Evolutionary conservation across 2,113 vertebrate genomes (phyloP), one percentile per base, ranked within the genome.

Genomic region (Equus przewalskii): DNA sequence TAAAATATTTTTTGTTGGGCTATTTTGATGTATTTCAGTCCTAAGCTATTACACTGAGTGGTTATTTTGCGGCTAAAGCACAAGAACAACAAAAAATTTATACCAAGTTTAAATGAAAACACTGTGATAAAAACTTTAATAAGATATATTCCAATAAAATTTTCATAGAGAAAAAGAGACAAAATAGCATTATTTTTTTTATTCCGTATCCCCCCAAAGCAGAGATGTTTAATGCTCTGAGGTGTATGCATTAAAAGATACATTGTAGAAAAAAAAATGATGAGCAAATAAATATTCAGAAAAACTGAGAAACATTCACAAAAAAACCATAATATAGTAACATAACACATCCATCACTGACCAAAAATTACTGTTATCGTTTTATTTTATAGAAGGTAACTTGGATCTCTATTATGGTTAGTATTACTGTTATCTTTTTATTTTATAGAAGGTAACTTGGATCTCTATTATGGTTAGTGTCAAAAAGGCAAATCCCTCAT

Each of bases 21-120:
- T 88, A 85, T 96, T 97, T 96, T 97, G 97, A 98, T 98, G 67
- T 94, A 96, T 95, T 97, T 96, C 96, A 69, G 36, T 62, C 49
- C 56, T 78, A 81, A 83, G 95, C 90, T 89, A 96, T 96, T 97
- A 92, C 1, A 0, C 33, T 88, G 76, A 97, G 86, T 96, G 94
- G 76, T 79, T 97, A 94, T 64, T 91, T 76, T 94, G 87, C 78
- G 75, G 64, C 46, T 30, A 86, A 91, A 88, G 67, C 49, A 83
- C 11, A 85, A 69, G 72, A 94, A 90, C 60, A 97, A 75, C 60
- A 81, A 83, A 51, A 89, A 96, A 95, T 73, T 56, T 89, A 83
- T 78, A 92, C 78, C 36, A 95, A 94, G 76, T 89, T 85, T 94
- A 81, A 75, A 69, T 93, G 49, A 92, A 97, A 88, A 79, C 33